These are phyloP conservation scores for Ginglymostoma cirratum DNA, from an alignment of 2,113 vertebrate genomes.

Conservation along the genomic window DNA sequence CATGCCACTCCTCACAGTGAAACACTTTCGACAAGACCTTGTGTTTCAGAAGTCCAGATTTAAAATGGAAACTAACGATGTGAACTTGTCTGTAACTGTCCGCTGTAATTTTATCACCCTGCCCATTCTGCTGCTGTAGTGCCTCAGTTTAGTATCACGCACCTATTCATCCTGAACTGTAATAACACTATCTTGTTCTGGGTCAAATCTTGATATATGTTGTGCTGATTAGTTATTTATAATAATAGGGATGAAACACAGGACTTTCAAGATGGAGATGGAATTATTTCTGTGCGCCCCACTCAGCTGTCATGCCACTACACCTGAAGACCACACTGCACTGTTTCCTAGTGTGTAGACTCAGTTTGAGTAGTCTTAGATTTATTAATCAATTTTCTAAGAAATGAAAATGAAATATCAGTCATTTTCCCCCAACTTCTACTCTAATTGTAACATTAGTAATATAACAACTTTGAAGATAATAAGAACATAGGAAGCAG, in stretches of 20 bases:
- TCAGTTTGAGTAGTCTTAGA: background rate
- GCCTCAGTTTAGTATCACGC: background rate
- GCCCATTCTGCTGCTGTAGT: background rate
- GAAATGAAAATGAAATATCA: background rate
- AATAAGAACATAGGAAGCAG: no score
- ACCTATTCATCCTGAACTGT: background rate
- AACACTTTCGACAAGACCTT: background rate
- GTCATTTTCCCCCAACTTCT: background rate
- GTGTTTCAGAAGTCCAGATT: background rate
- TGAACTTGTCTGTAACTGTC: background rate
- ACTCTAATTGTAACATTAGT: background rate
- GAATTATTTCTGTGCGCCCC: background rate
- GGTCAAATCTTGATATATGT: background rate
- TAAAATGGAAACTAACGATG: background rate
- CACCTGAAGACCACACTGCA: background rate
- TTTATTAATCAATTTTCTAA: background rate
- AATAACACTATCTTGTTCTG: background rate
- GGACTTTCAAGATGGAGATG: background rate
- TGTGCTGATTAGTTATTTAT: background rate
- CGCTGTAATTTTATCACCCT: background rate
- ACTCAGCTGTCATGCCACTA: background rate
- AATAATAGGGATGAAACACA: background rate
- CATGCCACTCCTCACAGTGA: background rate
- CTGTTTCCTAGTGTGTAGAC: background rate
- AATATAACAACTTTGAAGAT: background rate